Conservation (phyloP, 2,797 vertebrate species). For the Poecilia wingei region DNA sequence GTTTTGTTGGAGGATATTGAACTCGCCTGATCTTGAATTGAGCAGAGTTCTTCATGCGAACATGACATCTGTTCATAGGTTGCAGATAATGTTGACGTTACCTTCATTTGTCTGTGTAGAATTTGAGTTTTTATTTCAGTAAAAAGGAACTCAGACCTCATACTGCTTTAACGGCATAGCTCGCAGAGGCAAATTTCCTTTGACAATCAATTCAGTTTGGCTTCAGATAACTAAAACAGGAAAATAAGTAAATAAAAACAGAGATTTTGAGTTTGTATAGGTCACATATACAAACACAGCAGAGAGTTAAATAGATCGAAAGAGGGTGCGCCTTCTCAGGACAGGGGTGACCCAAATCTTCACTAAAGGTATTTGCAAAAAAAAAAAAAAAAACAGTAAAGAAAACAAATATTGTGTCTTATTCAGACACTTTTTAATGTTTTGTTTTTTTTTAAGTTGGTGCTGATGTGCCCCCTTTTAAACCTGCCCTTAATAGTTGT, state of each 20-base stretch:
- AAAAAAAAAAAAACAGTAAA: too few species aligned
- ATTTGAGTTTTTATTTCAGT: not conserved
- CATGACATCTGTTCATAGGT: not conserved
- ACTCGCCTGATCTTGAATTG: not conserved
- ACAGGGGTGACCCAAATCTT: too few species aligned
- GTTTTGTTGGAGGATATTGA: not conserved
- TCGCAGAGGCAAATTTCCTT: too few species aligned
- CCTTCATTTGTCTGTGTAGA: not conserved
- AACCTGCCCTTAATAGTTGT: too few species aligned
- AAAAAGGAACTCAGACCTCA: not conserved
- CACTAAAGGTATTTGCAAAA: too few species aligned
- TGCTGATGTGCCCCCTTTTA: too few species aligned
- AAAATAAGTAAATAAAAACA: not conserved
- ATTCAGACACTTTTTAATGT: too few species aligned
- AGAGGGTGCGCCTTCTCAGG: too few species aligned
- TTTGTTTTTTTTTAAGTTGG: too few species aligned
- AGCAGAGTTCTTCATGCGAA: not conserved
- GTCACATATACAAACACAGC: not conserved
- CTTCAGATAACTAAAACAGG: not conserved
- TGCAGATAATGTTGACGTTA: not conserved
- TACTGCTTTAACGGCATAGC: too few species aligned
- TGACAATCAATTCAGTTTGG: not conserved
- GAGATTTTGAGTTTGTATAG: not conserved
- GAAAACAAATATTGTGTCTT: too few species aligned
- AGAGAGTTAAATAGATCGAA: not conserved